phyloP scores from a whole-genome alignment of 2,797 vertebrate species.

The Poeciliopsis presidionis region DNA sequence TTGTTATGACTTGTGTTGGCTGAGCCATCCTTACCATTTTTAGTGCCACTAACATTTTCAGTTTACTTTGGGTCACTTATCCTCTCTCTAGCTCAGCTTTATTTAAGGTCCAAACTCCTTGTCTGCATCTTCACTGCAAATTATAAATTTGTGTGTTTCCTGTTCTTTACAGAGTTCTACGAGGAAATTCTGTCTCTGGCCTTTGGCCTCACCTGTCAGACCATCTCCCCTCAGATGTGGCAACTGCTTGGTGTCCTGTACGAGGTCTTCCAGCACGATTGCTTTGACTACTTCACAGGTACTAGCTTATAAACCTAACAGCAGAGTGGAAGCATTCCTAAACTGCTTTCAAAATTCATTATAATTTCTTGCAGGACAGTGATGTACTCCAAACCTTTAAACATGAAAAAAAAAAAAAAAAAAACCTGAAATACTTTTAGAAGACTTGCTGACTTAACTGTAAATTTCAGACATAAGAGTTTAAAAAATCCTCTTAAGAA shows the following conservation, averaged over 20 bases:
- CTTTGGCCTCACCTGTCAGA: constrained; percentile 93
- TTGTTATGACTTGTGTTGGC: too few relatives aligned
- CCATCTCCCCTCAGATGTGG: constrained; percentile 97
- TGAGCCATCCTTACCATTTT: background rate
- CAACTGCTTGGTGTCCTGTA: constrained; percentile 93
- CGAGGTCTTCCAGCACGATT: constrained; percentile 95
- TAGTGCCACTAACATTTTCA: background rate
- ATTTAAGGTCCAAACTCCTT: background rate
- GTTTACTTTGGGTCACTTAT: background rate
- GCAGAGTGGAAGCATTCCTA: too few relatives aligned
- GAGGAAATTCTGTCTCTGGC: constrained; percentile 97
- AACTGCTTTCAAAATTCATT: background rate
- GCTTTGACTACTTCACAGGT: constrained; percentile 98
- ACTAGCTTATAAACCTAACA: background rate
- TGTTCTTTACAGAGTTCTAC: constrained; percentile 89
- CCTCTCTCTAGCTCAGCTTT: background rate
- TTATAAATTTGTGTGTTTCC: background rate
- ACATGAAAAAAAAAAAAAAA: background rate
- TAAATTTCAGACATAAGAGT: background rate
- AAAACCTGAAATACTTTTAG: background rate
- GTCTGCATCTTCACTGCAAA: fast-evolving
- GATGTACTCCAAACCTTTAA: background rate
- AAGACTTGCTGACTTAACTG: background rate
- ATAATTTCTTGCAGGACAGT: background rate
- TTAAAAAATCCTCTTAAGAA: background rate